Base-by-base conservation (phyloP, 92 coral and sea anemone species). In the Plumapathes pennacea region DNA sequence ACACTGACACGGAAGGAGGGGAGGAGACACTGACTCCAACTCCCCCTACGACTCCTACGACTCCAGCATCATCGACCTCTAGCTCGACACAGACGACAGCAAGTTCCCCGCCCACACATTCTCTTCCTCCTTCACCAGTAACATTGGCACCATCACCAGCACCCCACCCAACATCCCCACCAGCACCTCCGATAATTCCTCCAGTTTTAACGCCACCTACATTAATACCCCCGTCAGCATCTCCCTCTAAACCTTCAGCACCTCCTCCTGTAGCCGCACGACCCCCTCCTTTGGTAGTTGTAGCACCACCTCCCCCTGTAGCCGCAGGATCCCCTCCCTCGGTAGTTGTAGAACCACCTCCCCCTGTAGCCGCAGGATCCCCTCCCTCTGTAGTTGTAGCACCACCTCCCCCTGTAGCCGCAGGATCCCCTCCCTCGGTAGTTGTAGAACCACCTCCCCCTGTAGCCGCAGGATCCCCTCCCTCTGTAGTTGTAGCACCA, bases 1-100 rank as follows among this genome's bases (percentile, higher is more conserved):
- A 50, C 39, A 67, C 50, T 18, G 58, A 42, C 22, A 79, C 47
- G 32, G 71, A 40, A 41, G 67, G 34, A 53, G 73, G 50, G 25
- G 76, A 54, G 64, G 64, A 64, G 40, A 40, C 38, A n/a, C 27
- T 29, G 4, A n/a, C n/a, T n/a, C 78, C 78, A 29, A 46, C 82
- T 17, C 82, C 87, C 42, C 66, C 66, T 9, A 42, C 85, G 12
- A 47, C 66, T 11, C 40, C 64, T 5, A 38, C 54, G 0, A 10
- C 41, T 23, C 40, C 64, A 19, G 9, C 56, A 10, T 29, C 25
- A 19, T 3, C 50, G 5, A 26, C 65, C 4, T 32, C 51, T 4
- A 3, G 67, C 9, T 41, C 52, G 25, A 12, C 37, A 1, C 54
- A 51, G 14, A 24, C 67, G 19, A 34, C 54, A 3, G 25, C 23